Base-by-base conservation (phyloP, 2,797 vertebrate genomes). In the Sebastes matsubarae region DNA sequence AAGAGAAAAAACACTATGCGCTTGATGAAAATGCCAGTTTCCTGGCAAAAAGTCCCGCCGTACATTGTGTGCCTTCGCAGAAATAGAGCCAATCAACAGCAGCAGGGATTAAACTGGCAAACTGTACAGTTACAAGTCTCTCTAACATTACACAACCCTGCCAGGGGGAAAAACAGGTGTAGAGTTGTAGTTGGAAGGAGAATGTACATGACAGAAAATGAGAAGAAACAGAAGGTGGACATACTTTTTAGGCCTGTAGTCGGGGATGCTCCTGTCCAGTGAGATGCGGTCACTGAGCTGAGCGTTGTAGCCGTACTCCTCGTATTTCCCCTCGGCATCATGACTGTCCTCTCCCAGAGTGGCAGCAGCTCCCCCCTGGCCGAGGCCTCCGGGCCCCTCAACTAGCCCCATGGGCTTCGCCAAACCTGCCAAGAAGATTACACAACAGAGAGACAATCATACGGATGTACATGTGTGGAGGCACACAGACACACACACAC, bases 181-280 rank as follows among this genome's bases (percentile, higher is more conserved):
- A 59, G 20, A 68, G 75, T 57, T 69, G 36, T 14, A 60, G 57
- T 34, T 77, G 38, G 27, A 76, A 78, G 38, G 27, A 77, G 22
- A 82, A 69, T 8, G 11, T 65, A 66, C 38, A 67, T 72, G 64
- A 66, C 54, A 75, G 69, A 52, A 80, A 86, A 74, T 14, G 9
- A 32, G 8, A 50, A 68, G 42, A 77, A 68, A 55, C 66, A 72
- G 58, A 65, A 68, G 18, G 57, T 32, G 22, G 30, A 89, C 96
- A 94, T 96, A 99, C 98, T 97, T 98, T 95, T 97, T 97, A 13
- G 98, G 98, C 89, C 98, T 96, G 95, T 99, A 99, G 95, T 99
- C 98, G 0, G 98, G 98, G 88, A 99, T 99, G 87, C 95, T 97
- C 70, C 98, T 96, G 95, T 99, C 98, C 90, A 99, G 95, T 16